Evolutionary conservation across 2,888 invertebrate genomes (phyloP).

Genomic region (Scaptomyza parva): DNA sequence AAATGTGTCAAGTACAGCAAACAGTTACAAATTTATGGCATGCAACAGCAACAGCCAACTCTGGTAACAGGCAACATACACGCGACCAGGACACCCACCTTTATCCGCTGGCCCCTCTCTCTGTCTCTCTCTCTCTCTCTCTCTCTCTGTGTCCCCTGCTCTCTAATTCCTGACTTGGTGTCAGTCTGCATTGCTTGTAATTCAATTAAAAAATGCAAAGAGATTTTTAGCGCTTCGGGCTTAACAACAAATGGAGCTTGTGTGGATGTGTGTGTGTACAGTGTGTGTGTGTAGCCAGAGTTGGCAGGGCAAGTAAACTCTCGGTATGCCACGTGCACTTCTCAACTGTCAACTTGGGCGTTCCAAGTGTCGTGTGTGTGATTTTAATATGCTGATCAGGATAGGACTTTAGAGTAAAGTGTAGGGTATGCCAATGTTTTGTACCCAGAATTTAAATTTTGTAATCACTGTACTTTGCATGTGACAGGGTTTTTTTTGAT

Average conservation of each 20-base stretch:
- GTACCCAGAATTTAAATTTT: neutral
- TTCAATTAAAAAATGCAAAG: slow-evolving; percentile 76
- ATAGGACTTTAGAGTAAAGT: neutral
- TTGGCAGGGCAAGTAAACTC: neutral
- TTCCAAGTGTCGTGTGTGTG: slow-evolving; percentile 5
- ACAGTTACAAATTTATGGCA: slow-evolving; percentile 76
- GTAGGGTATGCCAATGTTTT: slow-evolving; percentile 8
- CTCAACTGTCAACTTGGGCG: slow-evolving; percentile 38
- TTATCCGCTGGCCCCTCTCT: neutral
- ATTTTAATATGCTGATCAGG: slow-evolving; percentile 21
- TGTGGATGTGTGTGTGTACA: slow-evolving; percentile 15
- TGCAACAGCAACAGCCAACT: slow-evolving; percentile 13
- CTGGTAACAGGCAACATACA: slow-evolving; percentile 51
- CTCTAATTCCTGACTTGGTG: slow-evolving; percentile 16
- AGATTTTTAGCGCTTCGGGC: slow-evolving; percentile 57
- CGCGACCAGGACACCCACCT: slow-evolving; percentile 50
- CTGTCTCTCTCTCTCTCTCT: too few relatives aligned
- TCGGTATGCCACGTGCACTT: slow-evolving; percentile 27
- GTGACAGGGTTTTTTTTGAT: slow-evolving; percentile 35
- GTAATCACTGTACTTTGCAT: slow-evolving; percentile 13
- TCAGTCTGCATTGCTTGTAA: slow-evolving; percentile 54
- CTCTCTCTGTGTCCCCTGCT: too few relatives aligned
- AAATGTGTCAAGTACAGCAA: slow-evolving; percentile 78
- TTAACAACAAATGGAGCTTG: slow-evolving; percentile 60
- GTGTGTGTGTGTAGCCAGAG: slow-evolving; percentile 6